Evolutionary conservation across 2,888 invertebrate genomes (phyloP).

Genomic region (Dasysyrphus tricinctus): DNA sequence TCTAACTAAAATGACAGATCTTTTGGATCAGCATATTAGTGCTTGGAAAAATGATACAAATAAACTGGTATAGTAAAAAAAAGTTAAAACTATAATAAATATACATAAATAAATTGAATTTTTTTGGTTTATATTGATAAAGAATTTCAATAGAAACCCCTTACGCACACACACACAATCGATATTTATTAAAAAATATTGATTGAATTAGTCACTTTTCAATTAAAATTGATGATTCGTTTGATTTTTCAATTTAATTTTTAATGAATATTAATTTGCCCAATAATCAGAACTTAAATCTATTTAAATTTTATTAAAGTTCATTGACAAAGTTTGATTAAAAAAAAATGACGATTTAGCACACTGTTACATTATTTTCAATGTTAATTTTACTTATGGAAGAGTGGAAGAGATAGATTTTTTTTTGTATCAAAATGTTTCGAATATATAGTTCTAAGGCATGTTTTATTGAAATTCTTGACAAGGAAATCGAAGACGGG

Average conservation of each 20-base stretch:
- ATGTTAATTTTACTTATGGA: neutral
- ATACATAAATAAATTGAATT: neutral
- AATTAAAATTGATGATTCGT: neutral
- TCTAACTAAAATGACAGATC: too few species aligned
- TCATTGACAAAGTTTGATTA: neutral
- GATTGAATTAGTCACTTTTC: neutral
- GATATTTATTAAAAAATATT: neutral
- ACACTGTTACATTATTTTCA: neutral
- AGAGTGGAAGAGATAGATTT: neutral
- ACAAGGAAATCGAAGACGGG: too few species aligned
- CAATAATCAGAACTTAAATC: neutral
- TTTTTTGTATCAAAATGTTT: neutral
- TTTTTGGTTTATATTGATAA: neutral
- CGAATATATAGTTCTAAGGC: too few species aligned
- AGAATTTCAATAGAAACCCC: neutral
- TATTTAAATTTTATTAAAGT: neutral
- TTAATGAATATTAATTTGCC: slow-evolving; percentile 1
- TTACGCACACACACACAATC: neutral
- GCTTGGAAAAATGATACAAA: too few species aligned
- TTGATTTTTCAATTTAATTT: neutral
- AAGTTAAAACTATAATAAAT: too few species aligned
- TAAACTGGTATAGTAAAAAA: neutral
- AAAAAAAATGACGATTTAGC: neutral
- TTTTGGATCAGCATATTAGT: too few species aligned
- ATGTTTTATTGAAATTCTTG: too few species aligned